Evolutionary conservation across 37 sponge, comb jelly and placozoan species (phyloP).

Genomic region (Amphimedon queenslandica): DNA sequence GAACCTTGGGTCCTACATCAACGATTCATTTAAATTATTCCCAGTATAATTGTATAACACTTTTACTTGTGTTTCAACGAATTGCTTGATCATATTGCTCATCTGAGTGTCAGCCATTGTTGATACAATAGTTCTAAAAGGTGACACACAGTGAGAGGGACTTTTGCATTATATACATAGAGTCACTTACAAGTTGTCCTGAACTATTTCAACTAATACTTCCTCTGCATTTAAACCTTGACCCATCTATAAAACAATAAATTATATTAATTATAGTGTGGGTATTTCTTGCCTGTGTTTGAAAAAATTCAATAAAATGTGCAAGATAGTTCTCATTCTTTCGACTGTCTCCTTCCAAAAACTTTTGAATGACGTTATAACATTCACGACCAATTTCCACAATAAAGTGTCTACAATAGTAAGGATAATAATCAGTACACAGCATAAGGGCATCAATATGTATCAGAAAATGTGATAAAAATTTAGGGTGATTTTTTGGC

Average conservation of each 20-base stretch:
- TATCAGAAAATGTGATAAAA: too few relatives aligned
- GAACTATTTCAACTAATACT: conserved; percentile 71
- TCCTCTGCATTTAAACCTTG: conserved; percentile 77
- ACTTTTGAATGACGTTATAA: conserved; percentile 40
- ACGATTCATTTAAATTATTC: neutral
- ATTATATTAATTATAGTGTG: neutral
- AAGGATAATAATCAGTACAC: too few relatives aligned
- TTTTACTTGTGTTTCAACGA: conserved; percentile 14
- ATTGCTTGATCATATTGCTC: conserved; percentile 14
- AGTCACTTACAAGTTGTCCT: conserved; percentile 61
- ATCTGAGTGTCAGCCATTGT: conserved; percentile 20
- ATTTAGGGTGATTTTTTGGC: too few relatives aligned
- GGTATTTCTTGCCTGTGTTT: conserved; percentile 15
- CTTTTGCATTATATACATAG: too few relatives aligned
- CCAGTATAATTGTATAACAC: neutral
- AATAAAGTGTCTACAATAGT: neutral
- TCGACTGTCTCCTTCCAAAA: conserved; percentile 47
- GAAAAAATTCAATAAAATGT: conserved; percentile 50
- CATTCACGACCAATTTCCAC: conserved; percentile 13
- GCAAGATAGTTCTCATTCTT: conserved; percentile 79
- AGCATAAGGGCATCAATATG: too few relatives aligned
- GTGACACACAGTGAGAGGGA: too few relatives aligned
- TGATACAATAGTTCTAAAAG: too few relatives aligned
- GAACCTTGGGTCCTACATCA: conserved; percentile 44
- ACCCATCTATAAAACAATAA: conserved; percentile 22